Evolutionary conservation across 1,140 invertebrate genomes (phyloP).

Genomic region (Idris sp.): DNA sequence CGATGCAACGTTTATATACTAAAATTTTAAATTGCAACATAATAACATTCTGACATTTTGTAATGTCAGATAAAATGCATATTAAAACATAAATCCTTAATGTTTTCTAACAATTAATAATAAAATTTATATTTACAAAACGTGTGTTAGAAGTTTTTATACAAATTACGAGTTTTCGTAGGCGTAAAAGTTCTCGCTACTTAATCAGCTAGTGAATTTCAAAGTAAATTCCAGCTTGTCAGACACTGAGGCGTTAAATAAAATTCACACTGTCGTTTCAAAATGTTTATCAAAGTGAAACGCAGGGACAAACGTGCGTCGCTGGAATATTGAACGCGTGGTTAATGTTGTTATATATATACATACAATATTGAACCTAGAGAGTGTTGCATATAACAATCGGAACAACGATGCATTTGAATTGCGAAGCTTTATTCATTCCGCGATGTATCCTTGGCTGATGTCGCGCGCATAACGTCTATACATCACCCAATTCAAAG

Average conservation of each 20-base stretch:
- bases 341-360: slow-evolving; percentile 39
- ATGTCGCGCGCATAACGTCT: slow-evolving; percentile 48
- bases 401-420: slow-evolving; percentile 17
- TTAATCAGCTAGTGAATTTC: slow-evolving; percentile 21
- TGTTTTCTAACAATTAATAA: too few relatives aligned
- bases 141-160: too few relatives aligned
- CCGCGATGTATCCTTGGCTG: slow-evolving; percentile 26
- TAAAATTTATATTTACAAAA: too few relatives aligned
- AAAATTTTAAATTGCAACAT: too few relatives aligned
- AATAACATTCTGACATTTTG: too few relatives aligned
- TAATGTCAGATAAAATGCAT: too few relatives aligned
- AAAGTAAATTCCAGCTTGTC: slow-evolving; percentile 17
- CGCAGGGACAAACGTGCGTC: slow-evolving; percentile 5
- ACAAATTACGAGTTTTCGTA: slow-evolving; percentile 11
- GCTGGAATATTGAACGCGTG: slow-evolving; percentile 29
- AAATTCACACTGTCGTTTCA: slow-evolving; percentile 1
- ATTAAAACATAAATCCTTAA: too few relatives aligned
- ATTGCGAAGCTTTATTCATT: slow-evolving; percentile 42
- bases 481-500: slow-evolving; percentile 51
- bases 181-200: too few relatives aligned
- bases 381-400: slow-evolving; percentile 34
- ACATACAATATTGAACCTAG: slow-evolving; percentile 29
- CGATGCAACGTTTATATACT: too few relatives aligned
- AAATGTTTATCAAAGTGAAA: slow-evolving; percentile 32
- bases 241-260: slow-evolving; percentile 13